Evolutionary conservation across 2,113 vertebrate genomes (phyloP), one percentile per base, ranked within the genome.

Genomic region (Ctenodactylus gundi): DNA sequence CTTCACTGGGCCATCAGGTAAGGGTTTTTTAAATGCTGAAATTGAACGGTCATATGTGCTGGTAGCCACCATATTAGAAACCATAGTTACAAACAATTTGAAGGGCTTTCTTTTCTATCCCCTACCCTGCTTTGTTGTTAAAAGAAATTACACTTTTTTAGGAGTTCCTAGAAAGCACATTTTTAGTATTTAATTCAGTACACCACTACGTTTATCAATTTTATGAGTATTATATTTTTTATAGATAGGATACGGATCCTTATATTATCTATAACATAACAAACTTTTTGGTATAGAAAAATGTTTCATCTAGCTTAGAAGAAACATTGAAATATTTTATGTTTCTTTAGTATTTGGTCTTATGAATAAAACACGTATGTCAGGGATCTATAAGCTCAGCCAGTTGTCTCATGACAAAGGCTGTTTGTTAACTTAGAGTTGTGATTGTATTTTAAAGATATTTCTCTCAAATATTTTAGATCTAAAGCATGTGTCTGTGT

Each of bases 1-100:
- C 99, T 99, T 95, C 99, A 99, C 95, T 99, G 99, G 99, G 99
- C 99, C 12, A 98, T 99, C 94, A 99, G 99, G 99, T 99, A 98
- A 96, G 86, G 17, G 95, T 90, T 93, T 93, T 96, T 58, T 20
- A n/a, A 83, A 72, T 11, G n/a, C 46, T 93, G 3, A 93, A 81
- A 41, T 60, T 93, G 81, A 87, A 72, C 77, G 82, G 20, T 10
- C 4, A 5, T 34, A 3, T 55, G 4, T 62, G 41, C 62, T 88
- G 70, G 18, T 85, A 72, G 53, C 21, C 49, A 67, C 31, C n/a
- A 7, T 85, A 29, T 82, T 41, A 9, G 57, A 95, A 80, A 88
- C 23, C 31, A 65, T 29, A 80, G n/a, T 83, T 88, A 64, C 1
- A 88, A n/a, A 77, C 27, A 27, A 25, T 73, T 80, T 60, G 68